A percentile compares a stretch with the other conserved stretches of the same genome.
These are phyloP conservation scores for Catocala sponsa DNA, from an alignment of 2,888 invertebrate genomes.

Conservation along the genomic window DNA sequence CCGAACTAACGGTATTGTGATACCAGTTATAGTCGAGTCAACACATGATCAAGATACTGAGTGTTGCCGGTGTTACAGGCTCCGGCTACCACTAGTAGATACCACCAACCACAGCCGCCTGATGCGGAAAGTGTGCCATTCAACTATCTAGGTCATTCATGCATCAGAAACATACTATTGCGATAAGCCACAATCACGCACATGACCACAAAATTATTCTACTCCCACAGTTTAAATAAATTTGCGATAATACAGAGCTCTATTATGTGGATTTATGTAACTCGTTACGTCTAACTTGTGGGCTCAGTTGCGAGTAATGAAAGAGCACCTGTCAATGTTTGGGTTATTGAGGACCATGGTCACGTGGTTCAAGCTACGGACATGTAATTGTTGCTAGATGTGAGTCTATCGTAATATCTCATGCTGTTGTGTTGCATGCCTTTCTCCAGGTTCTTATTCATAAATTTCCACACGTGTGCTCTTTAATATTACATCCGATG, in stretches of 20 bases:
- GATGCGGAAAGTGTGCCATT: slow-evolving; percentile 40
- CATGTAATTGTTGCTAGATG: slow-evolving; percentile 1
- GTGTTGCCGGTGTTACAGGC: no score
- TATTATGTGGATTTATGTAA: slow-evolving; percentile 43
- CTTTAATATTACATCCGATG: slow-evolving; percentile 9
- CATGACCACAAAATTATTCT: slow-evolving; percentile 50
- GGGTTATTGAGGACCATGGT: slow-evolving; percentile 29
- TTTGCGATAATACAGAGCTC: slow-evolving; percentile 40
- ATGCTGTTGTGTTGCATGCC: not conserved
- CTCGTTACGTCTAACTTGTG: slow-evolving; percentile 35
- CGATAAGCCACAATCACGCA: slow-evolving; percentile 41
- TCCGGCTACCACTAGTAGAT: slow-evolving; percentile 18
- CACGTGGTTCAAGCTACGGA: slow-evolving; percentile 8
- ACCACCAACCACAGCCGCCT: slow-evolving; percentile 18
- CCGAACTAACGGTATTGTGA: no score
- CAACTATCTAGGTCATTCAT: slow-evolving; percentile 46
- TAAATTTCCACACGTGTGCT: slow-evolving; percentile 7
- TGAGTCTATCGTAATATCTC: slow-evolving; percentile 4
- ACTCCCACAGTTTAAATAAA: slow-evolving; percentile 55
- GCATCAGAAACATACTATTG: slow-evolving; percentile 37
- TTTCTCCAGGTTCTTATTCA: slow-evolving; percentile 1
- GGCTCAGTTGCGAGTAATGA: slow-evolving; percentile 16
- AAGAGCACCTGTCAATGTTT: slow-evolving; percentile 18
- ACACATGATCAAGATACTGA: slow-evolving; percentile 16
- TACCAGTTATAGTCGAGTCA: slow-evolving; percentile 5